Conservation (phyloP, 2,888 invertebrate genomes). For the Melinaea menophilus region DNA sequence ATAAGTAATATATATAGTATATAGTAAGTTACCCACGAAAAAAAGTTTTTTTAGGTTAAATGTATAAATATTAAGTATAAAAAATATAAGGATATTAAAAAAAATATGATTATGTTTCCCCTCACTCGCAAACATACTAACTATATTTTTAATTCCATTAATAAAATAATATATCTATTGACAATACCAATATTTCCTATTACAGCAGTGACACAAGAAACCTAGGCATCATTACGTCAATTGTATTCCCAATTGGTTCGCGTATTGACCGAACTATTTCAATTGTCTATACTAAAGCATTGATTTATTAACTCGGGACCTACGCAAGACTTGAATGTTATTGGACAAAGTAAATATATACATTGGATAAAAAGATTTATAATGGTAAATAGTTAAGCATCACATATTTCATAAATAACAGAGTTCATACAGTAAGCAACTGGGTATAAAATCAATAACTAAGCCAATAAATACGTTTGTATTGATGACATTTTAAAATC, state of each 20-base stretch:
- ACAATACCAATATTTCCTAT: not conserved
- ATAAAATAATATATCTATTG: not conserved
- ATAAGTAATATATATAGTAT: too few relatives aligned
- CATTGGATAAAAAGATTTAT: too few relatives aligned
- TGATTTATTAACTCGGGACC: slow-evolving; percentile 19
- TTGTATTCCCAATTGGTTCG: slow-evolving; percentile 15
- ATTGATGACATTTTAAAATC: slow-evolving; percentile 14
- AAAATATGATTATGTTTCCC: too few relatives aligned
- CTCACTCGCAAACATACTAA: not conserved
- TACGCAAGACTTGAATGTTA: not conserved
- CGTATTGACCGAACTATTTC: slow-evolving; percentile 15
- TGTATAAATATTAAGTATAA: too few relatives aligned
- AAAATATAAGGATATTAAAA: too few relatives aligned
- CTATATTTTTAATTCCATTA: not conserved
- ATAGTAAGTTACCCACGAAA: too few relatives aligned
- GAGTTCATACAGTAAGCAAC: not conserved
- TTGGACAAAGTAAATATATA: not conserved
- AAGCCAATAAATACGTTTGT: slow-evolving; percentile 6
- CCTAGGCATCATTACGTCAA: slow-evolving; percentile 12
- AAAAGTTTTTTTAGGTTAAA: too few relatives aligned
- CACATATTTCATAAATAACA: too few relatives aligned
- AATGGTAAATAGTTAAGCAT: too few relatives aligned
- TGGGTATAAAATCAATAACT: not conserved
- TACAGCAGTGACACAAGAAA: slow-evolving; percentile 6
- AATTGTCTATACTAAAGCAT: slow-evolving; percentile 19